Evolutionary conservation across 1,140 invertebrate genomes (phyloP).

Genomic region (Palaemon carinicauda): DNA sequence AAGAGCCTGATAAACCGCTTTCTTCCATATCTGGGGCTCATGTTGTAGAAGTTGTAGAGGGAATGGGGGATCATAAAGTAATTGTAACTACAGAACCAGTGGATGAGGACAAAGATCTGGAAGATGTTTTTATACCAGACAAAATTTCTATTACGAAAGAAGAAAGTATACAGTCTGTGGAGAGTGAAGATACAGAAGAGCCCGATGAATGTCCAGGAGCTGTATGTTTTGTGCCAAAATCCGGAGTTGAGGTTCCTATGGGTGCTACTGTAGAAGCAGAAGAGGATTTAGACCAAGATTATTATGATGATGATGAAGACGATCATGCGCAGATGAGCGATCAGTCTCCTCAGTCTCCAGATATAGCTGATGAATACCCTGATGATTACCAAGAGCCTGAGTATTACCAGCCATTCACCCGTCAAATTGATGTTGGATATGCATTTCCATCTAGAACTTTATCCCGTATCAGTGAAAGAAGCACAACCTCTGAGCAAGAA

Average conservation of each 20-base stretch:
- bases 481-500: conserved; percentile 84
- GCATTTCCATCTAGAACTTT: conserved; percentile 76
- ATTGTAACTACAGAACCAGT: conserved; percentile 10
- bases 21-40: conserved; percentile 39
- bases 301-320: conserved; percentile 54
- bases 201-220: not conserved
- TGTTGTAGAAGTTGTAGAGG: conserved; percentile 49
- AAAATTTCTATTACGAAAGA: not conserved
- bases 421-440: conserved; percentile 63
- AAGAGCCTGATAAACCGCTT: conserved; percentile 43
- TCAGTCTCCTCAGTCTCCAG: conserved; percentile 59
- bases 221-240: not conserved
- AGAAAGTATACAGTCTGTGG: not conserved
- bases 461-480: conserved; percentile 85
- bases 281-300: conserved; percentile 41
- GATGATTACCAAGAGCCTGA: conserved; percentile 59
- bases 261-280: conserved; percentile 51
- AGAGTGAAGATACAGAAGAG: not conserved
- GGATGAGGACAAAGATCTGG: not conserved
- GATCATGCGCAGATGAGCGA: conserved; percentile 60
- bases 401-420: conserved; percentile 53
- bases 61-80: not conserved
- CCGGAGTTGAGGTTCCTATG: conserved; percentile 14
- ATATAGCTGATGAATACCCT: conserved; percentile 58
- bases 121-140: not conserved